Evolutionary conservation across 2,797 vertebrate species (phyloP).

Genomic region (Loris lydekkerianus): DNA sequence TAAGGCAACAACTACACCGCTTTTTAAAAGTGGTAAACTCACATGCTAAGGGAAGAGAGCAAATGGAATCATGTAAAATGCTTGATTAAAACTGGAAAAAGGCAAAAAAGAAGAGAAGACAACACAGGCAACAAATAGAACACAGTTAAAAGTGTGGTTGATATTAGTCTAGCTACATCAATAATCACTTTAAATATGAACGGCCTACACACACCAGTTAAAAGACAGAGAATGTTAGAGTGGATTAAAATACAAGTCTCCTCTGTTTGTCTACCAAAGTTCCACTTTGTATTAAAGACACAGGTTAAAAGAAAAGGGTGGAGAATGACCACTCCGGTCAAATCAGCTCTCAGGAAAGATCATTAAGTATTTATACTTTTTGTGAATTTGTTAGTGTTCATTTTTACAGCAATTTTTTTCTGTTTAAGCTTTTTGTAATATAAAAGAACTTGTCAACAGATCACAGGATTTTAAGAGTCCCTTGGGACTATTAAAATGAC

Average conservation of each 20-base stretch:
- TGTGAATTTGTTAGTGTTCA: background rate
- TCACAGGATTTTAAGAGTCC: background rate
- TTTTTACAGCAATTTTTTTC: background rate
- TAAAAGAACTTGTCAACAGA: background rate
- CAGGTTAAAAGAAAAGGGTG: background rate
- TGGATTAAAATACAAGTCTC: background rate
- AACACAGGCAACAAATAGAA: background rate
- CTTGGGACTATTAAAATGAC: background rate
- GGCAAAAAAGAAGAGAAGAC: background rate
- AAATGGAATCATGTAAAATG: background rate
- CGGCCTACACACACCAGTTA: background rate
- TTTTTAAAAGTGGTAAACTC: background rate
- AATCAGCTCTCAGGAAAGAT: background rate
- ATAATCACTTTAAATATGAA: background rate
- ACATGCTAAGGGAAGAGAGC: background rate
- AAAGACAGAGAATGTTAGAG: background rate
- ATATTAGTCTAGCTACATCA: background rate
- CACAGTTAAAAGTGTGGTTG: background rate
- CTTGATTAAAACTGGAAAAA: background rate
- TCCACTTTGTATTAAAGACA: background rate
- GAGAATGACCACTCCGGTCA: background rate
- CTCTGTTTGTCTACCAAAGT: background rate
- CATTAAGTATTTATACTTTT: background rate
- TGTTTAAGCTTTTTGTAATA: background rate
- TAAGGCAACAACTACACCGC: background rate